Percentiles rank a stretch among this genome's conserved stretches.
phyloP scores from a whole-genome alignment of 2,888 invertebrate genomes.

The Troides oblongomaculatus region DNA sequence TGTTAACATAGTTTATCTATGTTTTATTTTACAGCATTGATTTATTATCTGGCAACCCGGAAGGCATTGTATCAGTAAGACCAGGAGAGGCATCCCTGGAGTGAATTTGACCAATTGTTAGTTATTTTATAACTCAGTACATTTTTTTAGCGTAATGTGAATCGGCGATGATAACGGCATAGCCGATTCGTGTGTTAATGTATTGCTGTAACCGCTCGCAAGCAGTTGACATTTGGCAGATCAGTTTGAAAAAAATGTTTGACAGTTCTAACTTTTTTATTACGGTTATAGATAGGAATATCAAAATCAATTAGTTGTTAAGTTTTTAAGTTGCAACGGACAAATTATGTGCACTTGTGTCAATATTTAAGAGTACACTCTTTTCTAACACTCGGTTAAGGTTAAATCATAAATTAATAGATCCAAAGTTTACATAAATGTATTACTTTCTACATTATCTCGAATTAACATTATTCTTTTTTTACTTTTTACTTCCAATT shows the following conservation, averaged over 20 bases:
- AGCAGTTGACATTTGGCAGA: slow-evolving; percentile 9
- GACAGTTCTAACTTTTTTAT: no score
- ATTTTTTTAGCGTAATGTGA: slow-evolving; percentile 9
- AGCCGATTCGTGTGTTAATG: slow-evolving; percentile 4
- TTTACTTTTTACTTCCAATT: not conserved
- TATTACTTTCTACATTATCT: slow-evolving; percentile 4
- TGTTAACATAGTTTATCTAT: no score
- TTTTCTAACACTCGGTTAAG: slow-evolving; percentile 5
- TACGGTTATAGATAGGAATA: not conserved
- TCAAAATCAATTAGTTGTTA: slow-evolving; percentile 10
- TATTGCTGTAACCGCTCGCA: slow-evolving; percentile 5
- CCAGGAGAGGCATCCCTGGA: slow-evolving; percentile 5
- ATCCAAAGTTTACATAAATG: slow-evolving; percentile 3
- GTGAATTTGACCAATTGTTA: slow-evolving; percentile 21
- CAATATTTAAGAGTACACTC: slow-evolving; percentile 4
- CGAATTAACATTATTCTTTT: slow-evolving; percentile 2
- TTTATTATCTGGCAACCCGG: not conserved
- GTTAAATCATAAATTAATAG: slow-evolving; percentile 8
- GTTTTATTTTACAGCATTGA: no score
- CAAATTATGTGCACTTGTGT: slow-evolving; percentile 23
- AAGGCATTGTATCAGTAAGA: not conserved
- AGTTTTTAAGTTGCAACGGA: slow-evolving; percentile 13
- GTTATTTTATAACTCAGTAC: slow-evolving; percentile 24
- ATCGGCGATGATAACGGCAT: not conserved
- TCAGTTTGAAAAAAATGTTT: not conserved